Evolutionary conservation across 2,888 invertebrate species (phyloP), one percentile per base, ranked within the genome.

Genomic region (Melipona bicolor): DNA sequence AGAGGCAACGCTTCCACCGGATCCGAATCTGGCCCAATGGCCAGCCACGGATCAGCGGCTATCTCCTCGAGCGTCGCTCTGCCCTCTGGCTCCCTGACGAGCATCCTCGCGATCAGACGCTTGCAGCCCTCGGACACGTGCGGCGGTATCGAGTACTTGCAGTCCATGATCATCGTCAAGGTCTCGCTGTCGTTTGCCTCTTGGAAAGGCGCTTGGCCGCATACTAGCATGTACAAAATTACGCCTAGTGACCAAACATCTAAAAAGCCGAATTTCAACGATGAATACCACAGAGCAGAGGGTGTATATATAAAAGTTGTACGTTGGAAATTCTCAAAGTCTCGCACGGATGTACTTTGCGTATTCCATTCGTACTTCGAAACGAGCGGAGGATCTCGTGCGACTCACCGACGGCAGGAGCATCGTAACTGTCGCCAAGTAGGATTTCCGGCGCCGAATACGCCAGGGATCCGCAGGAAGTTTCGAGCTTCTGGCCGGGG

Each of bases 141-240:
- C 50, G 96, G 95, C 77, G 99, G 99, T 92, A 99, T 97, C 81
- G 97, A 97, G 94, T 99, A 99, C 95, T 99, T 99, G 95, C 99
- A 99, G 95, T 99, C 99, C 98, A 99, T 98, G 89, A 99, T 99
- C 98, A 99, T 99, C 52, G 99, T 99, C 77, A 99, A 95, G 0
- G 99, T 99, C 96, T 99, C 99, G 92, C 99, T 99, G 95, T 99
- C 99, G 95, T 99, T 99, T 52, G 99, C 99, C 95, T 99, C 99
- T 95, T 99, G 99, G 95, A 99, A 99, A 11, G 99, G 99, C 56
- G 99, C 97, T 94, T 98, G 97, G 11, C 99, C 99, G 95, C 98
- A 98, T 9, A 99, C 99, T 92, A 99, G 96, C 99, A 99, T 99
- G 95, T 98, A 99, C 67, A 99, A 95, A 93, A 99, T 99, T 24